Percentiles rank a stretch among this genome's conserved stretches.
Conservation (phyloP, 2,888 invertebrate species). For the Tachina grossa region DNA sequence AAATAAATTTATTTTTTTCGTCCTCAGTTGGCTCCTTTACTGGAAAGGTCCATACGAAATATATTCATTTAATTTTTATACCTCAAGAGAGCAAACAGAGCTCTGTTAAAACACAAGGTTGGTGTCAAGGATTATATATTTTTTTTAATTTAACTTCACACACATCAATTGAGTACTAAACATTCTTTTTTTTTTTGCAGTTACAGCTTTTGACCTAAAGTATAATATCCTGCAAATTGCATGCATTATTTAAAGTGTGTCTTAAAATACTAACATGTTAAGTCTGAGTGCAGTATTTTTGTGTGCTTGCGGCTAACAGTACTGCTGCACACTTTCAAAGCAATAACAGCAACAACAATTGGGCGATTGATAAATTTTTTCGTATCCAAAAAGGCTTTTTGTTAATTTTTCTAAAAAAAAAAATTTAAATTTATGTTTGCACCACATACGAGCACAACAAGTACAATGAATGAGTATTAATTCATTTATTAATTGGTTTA, state of each 20-base stretch:
- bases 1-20: too few species aligned
- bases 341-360: constrained; percentile 32
- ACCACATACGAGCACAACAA: constrained; percentile 28
- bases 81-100: too few species aligned
- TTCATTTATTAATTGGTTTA: constrained; percentile 58
- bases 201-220: background rate
- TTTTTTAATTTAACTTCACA: background rate
- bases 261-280: constrained; percentile 29
- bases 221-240: constrained; percentile 41
- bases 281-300: constrained; percentile 8
- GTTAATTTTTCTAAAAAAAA: background rate
- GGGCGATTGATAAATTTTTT: constrained; percentile 21
- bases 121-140: too few species aligned
- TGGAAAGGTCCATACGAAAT: too few species aligned
- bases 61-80: background rate
- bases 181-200: background rate
- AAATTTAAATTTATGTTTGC: constrained; percentile 45
- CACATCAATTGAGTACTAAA: background rate
- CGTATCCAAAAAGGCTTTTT: constrained; percentile 2
- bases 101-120: too few species aligned
- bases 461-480: constrained; percentile 38
- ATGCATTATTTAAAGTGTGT: constrained; percentile 36
- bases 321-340: background rate
- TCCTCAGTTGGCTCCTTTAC: too few species aligned
- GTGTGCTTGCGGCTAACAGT: constrained; percentile 26